phyloP scores from a whole-genome alignment of 2,113 vertebrate genomes.

The Balaenoptera acutorostrata region DNA sequence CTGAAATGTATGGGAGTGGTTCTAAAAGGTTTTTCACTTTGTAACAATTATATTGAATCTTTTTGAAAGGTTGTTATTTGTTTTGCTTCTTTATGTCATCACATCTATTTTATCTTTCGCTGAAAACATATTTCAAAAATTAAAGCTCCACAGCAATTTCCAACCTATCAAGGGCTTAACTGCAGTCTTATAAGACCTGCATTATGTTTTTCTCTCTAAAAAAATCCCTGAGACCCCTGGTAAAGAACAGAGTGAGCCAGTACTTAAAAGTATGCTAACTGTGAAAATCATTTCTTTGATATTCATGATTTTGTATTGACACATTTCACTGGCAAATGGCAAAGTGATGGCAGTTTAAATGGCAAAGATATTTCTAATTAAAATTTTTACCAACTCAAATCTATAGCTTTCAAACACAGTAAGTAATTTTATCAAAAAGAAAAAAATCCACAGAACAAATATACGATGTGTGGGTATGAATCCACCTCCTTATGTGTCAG shows the following conservation, averaged over 20 bases:
- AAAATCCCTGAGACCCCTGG: background rate
- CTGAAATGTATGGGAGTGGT: constrained; percentile 53
- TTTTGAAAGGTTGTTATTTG: constrained; percentile 67
- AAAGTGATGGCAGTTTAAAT: constrained; percentile 1
- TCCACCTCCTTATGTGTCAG: background rate
- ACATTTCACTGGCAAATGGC: constrained; percentile 3
- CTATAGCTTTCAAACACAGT: background rate
- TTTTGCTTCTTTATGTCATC: constrained; percentile 64
- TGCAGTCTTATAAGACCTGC: background rate
- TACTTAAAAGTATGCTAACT: background rate
- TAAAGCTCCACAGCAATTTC: constrained; percentile 61
- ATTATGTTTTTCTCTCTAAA: constrained; percentile 30
- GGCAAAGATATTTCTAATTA: constrained; percentile 22
- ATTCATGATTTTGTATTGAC: background rate
- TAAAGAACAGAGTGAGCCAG: background rate
- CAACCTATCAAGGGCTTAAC: constrained; percentile 26
- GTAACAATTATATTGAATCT: constrained; percentile 69
- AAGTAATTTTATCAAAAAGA: background rate
- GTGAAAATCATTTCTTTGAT: background rate
- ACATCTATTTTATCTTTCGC: constrained; percentile 55
- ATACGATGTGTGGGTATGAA: background rate
- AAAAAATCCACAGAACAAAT: background rate
- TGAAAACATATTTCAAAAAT: constrained; percentile 64
- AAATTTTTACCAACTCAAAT: background rate
- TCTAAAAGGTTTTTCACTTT: constrained; percentile 69